A percentile compares a stretch with the other conserved stretches of the same genome.
phyloP scores from a whole-genome alignment of 2,797 vertebrate genomes.

The Okamejei kenojei region DNA sequence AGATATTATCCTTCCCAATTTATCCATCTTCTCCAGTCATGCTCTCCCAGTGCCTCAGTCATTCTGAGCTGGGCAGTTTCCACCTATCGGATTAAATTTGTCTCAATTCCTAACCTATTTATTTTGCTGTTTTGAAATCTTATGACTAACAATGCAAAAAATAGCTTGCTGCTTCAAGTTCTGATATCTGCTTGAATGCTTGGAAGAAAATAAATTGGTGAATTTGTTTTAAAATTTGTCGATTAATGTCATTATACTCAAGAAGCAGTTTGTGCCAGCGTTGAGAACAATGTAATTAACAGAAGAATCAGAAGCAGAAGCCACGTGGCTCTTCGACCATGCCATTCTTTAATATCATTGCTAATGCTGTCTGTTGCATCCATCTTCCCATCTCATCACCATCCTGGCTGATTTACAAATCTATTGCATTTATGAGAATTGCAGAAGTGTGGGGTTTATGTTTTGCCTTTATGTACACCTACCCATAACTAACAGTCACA shows the following conservation, averaged over 20 bases:
- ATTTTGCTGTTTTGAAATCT: background rate
- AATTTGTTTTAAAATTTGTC: too few relatives aligned
- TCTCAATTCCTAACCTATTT: background rate
- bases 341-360: too few relatives aligned
- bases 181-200: background rate
- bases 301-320: too few relatives aligned
- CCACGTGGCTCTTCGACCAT: too few relatives aligned
- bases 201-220: background rate
- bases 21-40: background rate
- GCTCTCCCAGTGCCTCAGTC: background rate
- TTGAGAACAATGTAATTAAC: too few relatives aligned
- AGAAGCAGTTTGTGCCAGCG: background rate
- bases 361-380: too few relatives aligned
- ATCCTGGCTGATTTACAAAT: background rate
- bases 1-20: background rate
- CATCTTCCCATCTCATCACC: too few relatives aligned
- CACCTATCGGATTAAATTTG: background rate
- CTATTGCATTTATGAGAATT: background rate
- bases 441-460: background rate
- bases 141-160: background rate
- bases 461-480: background rate
- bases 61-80: background rate
- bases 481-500: background rate
- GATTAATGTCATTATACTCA: background rate
- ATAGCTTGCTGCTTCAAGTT: background rate